Percentiles rank a stretch among this genome's conserved stretches.
These are phyloP conservation scores for Drosophila lutescens DNA, from an alignment of 2,888 invertebrate species.

Conservation along the genomic window DNA sequence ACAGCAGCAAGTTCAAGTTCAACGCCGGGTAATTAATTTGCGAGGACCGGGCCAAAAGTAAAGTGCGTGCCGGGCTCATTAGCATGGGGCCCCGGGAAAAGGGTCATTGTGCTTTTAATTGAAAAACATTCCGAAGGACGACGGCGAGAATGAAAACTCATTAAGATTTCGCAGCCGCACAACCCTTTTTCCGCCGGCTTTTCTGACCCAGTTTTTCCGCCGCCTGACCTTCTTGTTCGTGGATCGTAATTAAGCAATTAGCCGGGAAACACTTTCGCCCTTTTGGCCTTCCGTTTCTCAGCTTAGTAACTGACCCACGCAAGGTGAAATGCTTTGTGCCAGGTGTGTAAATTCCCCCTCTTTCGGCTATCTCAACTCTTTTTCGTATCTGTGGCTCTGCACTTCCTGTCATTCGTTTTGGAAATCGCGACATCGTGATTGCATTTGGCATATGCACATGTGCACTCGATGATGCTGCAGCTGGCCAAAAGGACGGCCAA, in stretches of 20 bases:
- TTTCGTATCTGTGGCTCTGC: constrained; percentile 38
- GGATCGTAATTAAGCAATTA: constrained; percentile 73
- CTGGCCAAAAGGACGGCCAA: constrained; percentile 28
- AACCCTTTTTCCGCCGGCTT: constrained; percentile 51
- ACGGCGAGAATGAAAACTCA: constrained; percentile 60
- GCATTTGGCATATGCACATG: constrained; percentile 44
- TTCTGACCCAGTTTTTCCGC: constrained; percentile 66
- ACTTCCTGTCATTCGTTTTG: constrained; percentile 69
- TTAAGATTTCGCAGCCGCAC: constrained; percentile 63
- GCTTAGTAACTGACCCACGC: constrained; percentile 66
- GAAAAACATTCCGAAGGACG: constrained; percentile 50
- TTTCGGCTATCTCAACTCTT: not conserved
- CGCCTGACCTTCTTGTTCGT: constrained; percentile 54
- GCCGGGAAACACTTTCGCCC: constrained; percentile 64
- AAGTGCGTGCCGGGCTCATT: constrained; percentile 67
- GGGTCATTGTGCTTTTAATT: constrained; percentile 79
- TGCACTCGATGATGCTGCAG: constrained; percentile 16
- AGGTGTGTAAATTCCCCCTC: constrained; percentile 22
- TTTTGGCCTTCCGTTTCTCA: constrained; percentile 19
- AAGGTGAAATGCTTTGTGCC: constrained; percentile 50
- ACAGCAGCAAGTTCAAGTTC: constrained; percentile 77
- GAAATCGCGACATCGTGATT: constrained; percentile 42
- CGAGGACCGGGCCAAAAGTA: constrained; percentile 30
- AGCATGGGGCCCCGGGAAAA: constrained; percentile 35
- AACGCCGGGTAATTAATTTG: constrained; percentile 79